Conservation (phyloP, 2,888 invertebrate species). For the Dynastes tityus region DNA sequence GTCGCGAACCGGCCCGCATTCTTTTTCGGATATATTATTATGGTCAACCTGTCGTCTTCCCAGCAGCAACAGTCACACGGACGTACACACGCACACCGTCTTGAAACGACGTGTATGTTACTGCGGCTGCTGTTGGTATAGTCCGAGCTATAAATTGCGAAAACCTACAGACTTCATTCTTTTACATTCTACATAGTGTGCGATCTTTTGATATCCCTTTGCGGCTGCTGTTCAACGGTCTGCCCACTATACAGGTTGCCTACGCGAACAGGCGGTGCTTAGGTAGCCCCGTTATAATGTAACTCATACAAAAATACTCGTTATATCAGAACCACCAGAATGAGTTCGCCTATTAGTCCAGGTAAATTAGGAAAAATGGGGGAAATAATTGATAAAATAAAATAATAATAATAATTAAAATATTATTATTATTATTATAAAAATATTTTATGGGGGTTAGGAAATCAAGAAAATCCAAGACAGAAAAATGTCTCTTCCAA, state of each 20-base stretch:
- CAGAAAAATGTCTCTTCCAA: no score
- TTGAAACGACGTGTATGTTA: not conserved
- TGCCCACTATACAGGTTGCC: conserved; percentile 15
- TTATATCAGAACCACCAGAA: no score
- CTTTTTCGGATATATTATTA: conserved; percentile 62
- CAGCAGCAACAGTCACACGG: conserved; percentile 15
- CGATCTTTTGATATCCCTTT: conserved; percentile 22
- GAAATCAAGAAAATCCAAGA: no score
- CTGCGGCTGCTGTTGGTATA: conserved; percentile 50
- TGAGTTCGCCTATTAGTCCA: no score
- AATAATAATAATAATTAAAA: no score
- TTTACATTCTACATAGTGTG: conserved; percentile 3
- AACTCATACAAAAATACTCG: no score
- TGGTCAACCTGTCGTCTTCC: conserved; percentile 54
- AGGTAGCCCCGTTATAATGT: no score
- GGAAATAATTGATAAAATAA: no score
- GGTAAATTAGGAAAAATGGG: no score
- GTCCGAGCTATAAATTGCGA: conserved; percentile 61
- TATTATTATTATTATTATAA: no score
- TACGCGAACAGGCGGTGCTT: not conserved
- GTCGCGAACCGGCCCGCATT: conserved; percentile 59
- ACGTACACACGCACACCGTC: not conserved
- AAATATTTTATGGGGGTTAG: no score
- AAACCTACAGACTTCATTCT: conserved; percentile 58
- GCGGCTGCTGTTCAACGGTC: conserved; percentile 29